Evolutionary conservation across 2,797 vertebrate species (phyloP).

Genomic region (Periparus ater): DNA sequence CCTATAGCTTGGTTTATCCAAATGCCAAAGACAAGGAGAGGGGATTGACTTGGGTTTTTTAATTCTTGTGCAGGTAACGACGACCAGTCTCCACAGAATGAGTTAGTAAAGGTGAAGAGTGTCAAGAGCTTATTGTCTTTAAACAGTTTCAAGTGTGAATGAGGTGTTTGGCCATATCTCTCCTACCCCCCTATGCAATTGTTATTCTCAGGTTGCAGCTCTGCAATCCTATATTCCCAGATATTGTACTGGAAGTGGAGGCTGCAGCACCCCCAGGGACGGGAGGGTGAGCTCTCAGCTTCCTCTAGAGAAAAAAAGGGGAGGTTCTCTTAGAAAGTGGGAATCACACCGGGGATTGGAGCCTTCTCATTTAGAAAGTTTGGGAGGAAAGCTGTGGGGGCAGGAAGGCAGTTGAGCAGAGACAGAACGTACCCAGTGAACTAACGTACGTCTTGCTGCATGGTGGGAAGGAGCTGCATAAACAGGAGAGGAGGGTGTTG

Average conservation of each 20-base stretch:
- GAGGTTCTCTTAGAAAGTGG: slow-evolving; percentile 36
- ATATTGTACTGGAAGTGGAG: slow-evolving; percentile 37
- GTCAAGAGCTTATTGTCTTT: slow-evolving; percentile 16
- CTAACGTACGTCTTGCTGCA: slow-evolving; percentile 46
- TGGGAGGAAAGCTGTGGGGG: slow-evolving; percentile 61
- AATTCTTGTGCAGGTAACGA: neutral
- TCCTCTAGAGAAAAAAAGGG: slow-evolving; percentile 2
- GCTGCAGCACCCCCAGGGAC: slow-evolving; percentile 10
- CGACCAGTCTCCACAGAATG: neutral
- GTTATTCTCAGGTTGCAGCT: slow-evolving; percentile 59
- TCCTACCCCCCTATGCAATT: slow-evolving; percentile 56
- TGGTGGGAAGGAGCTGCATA: slow-evolving; percentile 65
- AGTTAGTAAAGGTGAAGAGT: slow-evolving; percentile 12
- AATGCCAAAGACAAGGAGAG: slow-evolving; percentile 66
- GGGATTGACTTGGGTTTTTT: neutral
- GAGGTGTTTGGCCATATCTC: slow-evolving; percentile 33
- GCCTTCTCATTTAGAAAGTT: slow-evolving; percentile 51
- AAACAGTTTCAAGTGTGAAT: neutral
- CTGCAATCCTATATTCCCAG: slow-evolving; percentile 48
- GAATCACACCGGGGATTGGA: slow-evolving; percentile 32
- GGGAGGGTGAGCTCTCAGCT: slow-evolving; percentile 19
- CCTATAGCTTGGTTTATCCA: slow-evolving; percentile 51
- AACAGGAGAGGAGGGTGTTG: slow-evolving; percentile 65
- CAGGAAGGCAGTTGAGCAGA: slow-evolving; percentile 53
- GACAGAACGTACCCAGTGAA: slow-evolving; percentile 66